Evolutionary conservation across 2,888 invertebrate species (phyloP).

Genomic region (Ophion ventricosus): DNA sequence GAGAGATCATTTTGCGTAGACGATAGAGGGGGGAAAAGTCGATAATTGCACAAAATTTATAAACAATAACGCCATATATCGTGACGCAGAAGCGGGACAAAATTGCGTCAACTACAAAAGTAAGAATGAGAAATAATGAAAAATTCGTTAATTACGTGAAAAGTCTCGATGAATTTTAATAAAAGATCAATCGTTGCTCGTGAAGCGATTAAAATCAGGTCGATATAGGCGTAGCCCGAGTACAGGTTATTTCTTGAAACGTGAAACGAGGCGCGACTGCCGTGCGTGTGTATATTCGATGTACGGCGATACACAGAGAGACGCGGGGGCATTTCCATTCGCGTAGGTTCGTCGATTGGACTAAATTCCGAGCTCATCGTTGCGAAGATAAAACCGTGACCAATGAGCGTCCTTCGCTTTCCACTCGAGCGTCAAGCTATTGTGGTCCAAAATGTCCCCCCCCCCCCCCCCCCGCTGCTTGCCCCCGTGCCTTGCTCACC

Average conservation of each 20-base stretch:
- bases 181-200: neutral
- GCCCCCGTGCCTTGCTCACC: neutral
- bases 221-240: conserved; percentile 6
- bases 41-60: too few relatives aligned
- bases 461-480: conserved; percentile 5
- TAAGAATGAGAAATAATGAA: too few relatives aligned
- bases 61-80: too few relatives aligned
- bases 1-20: neutral
- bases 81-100: too few relatives aligned
- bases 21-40: too few relatives aligned
- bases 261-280: conserved; percentile 34
- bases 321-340: conserved; percentile 40
- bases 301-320: conserved; percentile 49
- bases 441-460: conserved; percentile 66
- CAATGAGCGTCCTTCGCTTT: conserved; percentile 71
- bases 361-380: conserved; percentile 49
- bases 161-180: neutral
- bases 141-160: too few relatives aligned
- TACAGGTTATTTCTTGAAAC: conserved; percentile 27
- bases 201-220: conserved; percentile 13
- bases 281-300: conserved; percentile 23
- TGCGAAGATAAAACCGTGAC: conserved; percentile 67
- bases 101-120: too few relatives aligned
- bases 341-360: conserved; percentile 64
- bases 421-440: conserved; percentile 66